Base-by-base conservation (phyloP, 2,113 vertebrate genomes). In the Ahaetulla prasina region DNA sequence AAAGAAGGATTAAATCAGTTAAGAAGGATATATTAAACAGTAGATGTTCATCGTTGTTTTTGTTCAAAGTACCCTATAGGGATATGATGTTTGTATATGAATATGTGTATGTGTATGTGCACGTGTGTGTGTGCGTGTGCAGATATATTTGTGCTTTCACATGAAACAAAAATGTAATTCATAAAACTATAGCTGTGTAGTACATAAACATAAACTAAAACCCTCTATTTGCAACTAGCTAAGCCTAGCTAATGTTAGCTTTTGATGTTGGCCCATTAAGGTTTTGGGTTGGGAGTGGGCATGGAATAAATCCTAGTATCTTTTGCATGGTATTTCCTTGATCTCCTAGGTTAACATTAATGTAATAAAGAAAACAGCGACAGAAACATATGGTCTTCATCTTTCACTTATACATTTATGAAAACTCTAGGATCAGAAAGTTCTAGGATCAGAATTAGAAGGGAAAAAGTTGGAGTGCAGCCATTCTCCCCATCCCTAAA, bases 211-310 rank as follows among this genome's bases (percentile, higher is more conserved):
- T 96, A 95, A 95, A 92, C 90, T 93, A 95, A 97, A 95, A 93
- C 85, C 88, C 96, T 95, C 95, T 95, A 96, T 95, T 96, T 96
- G 88, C 88, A 94, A 97, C 94, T 93, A 96, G 94, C 2, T 86
- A 94, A 96, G 91, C 94, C 95, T 93, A 96, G 94, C 94, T 92
- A 94, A 90, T 86, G 95, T 96, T 92, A 95, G 92, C 96, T 97
- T 97, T 97, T 98, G 96, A 97, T 97, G 96, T 97, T 96, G 84
- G 88, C 94, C 94, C 94, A 96, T 96, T 94, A 96, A 96, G 92
- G 91, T 96, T 92, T 39, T 74, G 68, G n/a, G n/a, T 2, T 74
- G 14, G n/a, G n/a, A 39, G n/a, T 74, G n/a, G n/a, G 16, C 68
- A 39, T 74, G 14, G 68, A 74, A 96, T 96, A 95, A 97, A 94